A percentile compares a stretch with the other conserved stretches of the same genome.
phyloP scores from a whole-genome alignment of 2,113 vertebrate species.

The Astur gentilis region DNA sequence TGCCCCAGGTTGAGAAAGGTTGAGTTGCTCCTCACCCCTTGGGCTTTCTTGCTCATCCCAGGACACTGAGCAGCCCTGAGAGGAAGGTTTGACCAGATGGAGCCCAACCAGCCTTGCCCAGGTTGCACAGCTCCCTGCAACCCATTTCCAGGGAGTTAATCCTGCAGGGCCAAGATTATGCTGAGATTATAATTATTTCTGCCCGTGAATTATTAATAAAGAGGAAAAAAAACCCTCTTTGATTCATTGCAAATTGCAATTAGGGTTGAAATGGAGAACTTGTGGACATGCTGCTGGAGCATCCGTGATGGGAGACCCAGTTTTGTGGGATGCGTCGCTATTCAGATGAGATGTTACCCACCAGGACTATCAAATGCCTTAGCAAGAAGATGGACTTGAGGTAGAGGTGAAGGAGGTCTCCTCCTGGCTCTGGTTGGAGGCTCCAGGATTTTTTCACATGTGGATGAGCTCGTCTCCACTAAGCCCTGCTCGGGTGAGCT shows the following conservation, averaged over 20 bases:
- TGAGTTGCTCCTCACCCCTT: not conserved
- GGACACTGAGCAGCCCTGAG: not conserved
- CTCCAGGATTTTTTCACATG: no score
- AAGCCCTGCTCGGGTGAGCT: not conserved
- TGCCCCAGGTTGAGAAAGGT: not conserved
- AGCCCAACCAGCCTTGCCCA: not conserved
- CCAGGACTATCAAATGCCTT: not conserved
- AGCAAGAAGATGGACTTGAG: not conserved
- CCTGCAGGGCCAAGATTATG: not conserved
- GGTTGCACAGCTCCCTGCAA: not conserved
- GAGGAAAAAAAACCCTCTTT: not conserved
- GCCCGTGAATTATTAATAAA: not conserved
- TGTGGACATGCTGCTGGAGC: not conserved
- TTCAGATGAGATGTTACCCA: not conserved
- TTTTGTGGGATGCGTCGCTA: accelerated
- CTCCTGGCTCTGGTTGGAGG: not conserved
- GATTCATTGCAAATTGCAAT: not conserved
- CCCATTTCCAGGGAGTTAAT: not conserved
- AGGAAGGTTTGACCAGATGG: not conserved
- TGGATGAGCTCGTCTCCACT: not conserved
- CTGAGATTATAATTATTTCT: not conserved
- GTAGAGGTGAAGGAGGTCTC: not conserved
- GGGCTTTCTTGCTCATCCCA: not conserved
- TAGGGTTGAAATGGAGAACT: not conserved
- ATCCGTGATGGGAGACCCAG: not conserved